Conservation (phyloP, 2,113 vertebrate species). For the Numida meleagris region DNA sequence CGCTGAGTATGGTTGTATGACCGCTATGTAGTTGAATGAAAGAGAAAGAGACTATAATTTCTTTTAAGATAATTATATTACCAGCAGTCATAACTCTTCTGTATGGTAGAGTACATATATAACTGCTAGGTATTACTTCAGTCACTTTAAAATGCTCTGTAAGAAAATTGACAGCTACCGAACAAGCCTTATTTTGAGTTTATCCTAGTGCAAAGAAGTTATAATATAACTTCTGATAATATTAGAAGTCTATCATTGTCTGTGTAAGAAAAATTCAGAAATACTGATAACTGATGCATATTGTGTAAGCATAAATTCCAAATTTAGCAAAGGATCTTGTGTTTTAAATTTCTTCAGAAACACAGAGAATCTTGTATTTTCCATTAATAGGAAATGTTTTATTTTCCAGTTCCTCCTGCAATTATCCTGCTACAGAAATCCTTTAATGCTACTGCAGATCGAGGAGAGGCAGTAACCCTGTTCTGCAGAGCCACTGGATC, state of each 20-base stretch:
- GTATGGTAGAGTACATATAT: not conserved
- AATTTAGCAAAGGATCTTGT: not conserved
- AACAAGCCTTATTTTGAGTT: not conserved
- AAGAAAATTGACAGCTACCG: not conserved
- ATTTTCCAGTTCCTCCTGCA: constrained; percentile 87
- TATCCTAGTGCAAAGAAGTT: fast-evolving
- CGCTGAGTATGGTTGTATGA: constrained; percentile 3
- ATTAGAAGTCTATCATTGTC: not conserved
- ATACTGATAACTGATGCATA: not conserved
- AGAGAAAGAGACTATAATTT: constrained; percentile 7
- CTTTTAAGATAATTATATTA: not conserved
- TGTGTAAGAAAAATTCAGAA: not conserved
- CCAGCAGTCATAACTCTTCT: not conserved
- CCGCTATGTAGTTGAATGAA: not conserved
- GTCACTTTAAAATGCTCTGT: not conserved
- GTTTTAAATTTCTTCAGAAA: not conserved
- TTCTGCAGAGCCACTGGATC: constrained; percentile 91
- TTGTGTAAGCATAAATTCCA: not conserved
- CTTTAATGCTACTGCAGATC: constrained; percentile 96
- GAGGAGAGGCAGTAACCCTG: constrained; percentile 89
- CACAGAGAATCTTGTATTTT: not conserved
- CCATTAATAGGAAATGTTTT: not conserved
- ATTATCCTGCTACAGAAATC: constrained; percentile 87
- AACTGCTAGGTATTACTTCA: not conserved
- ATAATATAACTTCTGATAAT: not conserved